These are phyloP conservation scores for Phycodurus eques DNA, from an alignment of 2,113 vertebrate species.

Conservation along the genomic window DNA sequence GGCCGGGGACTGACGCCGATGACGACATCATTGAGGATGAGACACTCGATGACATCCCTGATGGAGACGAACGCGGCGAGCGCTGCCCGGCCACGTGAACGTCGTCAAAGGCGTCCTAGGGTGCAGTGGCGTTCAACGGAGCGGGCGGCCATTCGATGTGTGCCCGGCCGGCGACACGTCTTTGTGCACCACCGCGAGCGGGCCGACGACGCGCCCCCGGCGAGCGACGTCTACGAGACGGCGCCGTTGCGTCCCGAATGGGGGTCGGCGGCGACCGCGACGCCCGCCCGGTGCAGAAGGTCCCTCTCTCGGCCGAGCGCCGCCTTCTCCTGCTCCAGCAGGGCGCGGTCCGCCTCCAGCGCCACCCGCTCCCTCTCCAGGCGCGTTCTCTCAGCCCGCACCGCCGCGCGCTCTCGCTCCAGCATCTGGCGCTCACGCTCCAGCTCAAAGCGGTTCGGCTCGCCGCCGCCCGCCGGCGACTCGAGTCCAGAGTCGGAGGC, in stretches of 20 bases:
- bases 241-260: constrained; percentile 54
- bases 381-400: constrained; percentile 63
- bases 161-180: no score
- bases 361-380: constrained; percentile 63
- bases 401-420: constrained; percentile 62
- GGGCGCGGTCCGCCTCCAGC: constrained; percentile 59
- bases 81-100: no score
- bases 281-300: constrained; percentile 56
- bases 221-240: constrained; percentile 44
- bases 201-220: neutral
- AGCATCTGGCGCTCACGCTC: constrained; percentile 58
- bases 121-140: no score
- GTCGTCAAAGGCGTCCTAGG: neutral
- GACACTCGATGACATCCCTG: no score
- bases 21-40: no score
- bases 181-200: no score
- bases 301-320: constrained; percentile 62
- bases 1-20: no score
- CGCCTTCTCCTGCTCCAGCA: constrained; percentile 69
- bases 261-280: constrained; percentile 63
- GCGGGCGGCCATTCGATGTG: no score
- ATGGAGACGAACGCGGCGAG: neutral
- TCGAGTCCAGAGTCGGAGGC: constrained; percentile 42
- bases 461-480: constrained; percentile 5
- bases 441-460: constrained; percentile 43